These are phyloP conservation scores for Haliclona indistincta DNA, from an alignment of 37 sponge, comb jelly and placozoan genomes.

Conservation along the genomic window DNA sequence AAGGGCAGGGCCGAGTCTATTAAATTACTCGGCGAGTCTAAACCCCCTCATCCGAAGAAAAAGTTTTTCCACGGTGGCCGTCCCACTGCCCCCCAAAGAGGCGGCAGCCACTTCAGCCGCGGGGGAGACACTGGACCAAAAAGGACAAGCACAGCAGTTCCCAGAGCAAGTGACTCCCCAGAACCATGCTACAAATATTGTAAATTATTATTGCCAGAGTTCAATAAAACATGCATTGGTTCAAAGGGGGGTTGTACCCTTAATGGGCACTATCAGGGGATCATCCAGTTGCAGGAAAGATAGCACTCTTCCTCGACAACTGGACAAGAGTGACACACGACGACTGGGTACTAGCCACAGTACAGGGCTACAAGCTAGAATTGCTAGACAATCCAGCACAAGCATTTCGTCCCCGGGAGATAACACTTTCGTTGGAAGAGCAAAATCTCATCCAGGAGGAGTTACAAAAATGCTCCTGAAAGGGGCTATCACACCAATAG, in stretches of 20 bases:
- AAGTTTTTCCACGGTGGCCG: conserved; percentile 3
- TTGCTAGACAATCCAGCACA: conserved; percentile 3
- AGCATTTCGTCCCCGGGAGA: not conserved
- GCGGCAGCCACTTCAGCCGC: no score
- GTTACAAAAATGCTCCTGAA: conserved; percentile 14
- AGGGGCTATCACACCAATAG: conserved; percentile 12
- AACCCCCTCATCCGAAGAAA: not conserved
- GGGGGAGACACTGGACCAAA: not conserved
- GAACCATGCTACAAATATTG: not conserved
- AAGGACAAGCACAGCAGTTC: not conserved
- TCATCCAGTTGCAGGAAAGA: conserved; percentile 6
- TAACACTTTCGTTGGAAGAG: not conserved
- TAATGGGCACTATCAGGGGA: not conserved
- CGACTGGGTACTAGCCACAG: conserved; percentile 22
- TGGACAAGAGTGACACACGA: conserved; percentile 15
- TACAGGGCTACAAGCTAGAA: conserved; percentile 5
- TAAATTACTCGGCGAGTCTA: not conserved
- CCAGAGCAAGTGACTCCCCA: not conserved
- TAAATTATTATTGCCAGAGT: not conserved
- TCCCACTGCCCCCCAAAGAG: not conserved
- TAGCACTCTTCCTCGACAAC: conserved; percentile 1
- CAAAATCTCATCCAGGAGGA: conserved; percentile 7
- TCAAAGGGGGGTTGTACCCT: not conserved
- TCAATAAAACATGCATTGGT: not conserved
- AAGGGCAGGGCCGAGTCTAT: not conserved